phyloP scores from a whole-genome alignment of 2,888 invertebrate genomes.

The Eudemis profundana region DNA sequence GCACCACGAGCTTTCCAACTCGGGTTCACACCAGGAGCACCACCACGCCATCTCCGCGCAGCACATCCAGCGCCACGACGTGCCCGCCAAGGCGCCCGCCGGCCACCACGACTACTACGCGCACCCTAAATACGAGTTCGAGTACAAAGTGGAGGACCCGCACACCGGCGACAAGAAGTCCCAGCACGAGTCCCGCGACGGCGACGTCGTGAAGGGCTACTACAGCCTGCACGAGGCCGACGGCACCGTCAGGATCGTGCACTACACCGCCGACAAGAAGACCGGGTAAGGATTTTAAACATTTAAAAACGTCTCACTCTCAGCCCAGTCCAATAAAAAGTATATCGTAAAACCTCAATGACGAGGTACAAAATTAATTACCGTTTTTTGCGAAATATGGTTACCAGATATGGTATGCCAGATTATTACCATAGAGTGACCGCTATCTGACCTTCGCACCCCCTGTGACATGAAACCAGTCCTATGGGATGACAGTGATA shows the following conservation, averaged over 20 bases:
- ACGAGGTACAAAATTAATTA: too few species aligned
- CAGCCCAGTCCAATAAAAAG: too few species aligned
- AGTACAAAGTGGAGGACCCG: slow-evolving; percentile 83
- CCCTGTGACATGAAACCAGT: too few species aligned
- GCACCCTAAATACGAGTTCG: slow-evolving; percentile 80
- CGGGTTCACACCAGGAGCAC: too few species aligned
- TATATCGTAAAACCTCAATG: too few species aligned
- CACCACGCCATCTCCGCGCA: slow-evolving; percentile 52
- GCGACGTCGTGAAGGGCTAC: slow-evolving; percentile 83
- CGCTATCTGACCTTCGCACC: too few species aligned
- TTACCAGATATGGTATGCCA: too few species aligned
- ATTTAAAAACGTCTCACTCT: too few species aligned
- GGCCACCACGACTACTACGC: slow-evolving; percentile 49
- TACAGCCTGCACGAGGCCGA: slow-evolving; percentile 84
- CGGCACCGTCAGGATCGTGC: slow-evolving; percentile 83
- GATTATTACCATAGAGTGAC: too few species aligned
- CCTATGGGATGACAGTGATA: too few species aligned
- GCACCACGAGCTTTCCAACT: too few species aligned
- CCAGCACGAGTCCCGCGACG: slow-evolving; percentile 82
- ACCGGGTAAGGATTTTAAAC: slow-evolving; percentile 70
- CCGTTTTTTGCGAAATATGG: too few species aligned
- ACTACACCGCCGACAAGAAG: slow-evolving; percentile 83
- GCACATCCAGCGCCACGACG: slow-evolving; percentile 52
- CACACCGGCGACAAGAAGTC: slow-evolving; percentile 86
- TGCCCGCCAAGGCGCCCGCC: slow-evolving; percentile 44